phyloP scores from a whole-genome alignment of 2,888 invertebrate genomes.

The Agrotis exclamationis region DNA sequence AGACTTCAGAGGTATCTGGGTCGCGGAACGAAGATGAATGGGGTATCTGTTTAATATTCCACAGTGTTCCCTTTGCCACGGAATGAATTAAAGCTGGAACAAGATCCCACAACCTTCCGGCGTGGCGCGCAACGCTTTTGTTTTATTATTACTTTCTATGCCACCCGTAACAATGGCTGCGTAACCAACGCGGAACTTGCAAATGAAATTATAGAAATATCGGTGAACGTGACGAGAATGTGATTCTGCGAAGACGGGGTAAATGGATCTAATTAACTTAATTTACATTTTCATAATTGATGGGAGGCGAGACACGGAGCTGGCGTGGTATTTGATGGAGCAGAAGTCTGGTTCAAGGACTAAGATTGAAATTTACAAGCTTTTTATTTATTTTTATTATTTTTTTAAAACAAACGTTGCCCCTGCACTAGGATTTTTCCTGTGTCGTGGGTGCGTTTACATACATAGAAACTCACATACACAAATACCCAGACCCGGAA shows the following conservation, averaged over 20 bases:
- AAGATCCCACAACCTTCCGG: conserved; percentile 67
- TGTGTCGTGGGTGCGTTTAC: too few relatives aligned
- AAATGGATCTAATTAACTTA: conserved; percentile 47
- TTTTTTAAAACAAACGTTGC: too few relatives aligned
- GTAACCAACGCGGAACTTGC: conserved; percentile 43
- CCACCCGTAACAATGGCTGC: conserved; percentile 39
- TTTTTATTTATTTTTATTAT: too few relatives aligned
- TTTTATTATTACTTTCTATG: conserved; percentile 62
- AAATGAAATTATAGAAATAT: conserved; percentile 56
- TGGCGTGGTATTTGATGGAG: conserved; percentile 16
- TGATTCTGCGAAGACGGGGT: conserved; percentile 10
- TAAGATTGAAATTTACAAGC: background rate
- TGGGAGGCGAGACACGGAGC: conserved; percentile 2
- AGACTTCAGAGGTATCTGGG: conserved; percentile 71
- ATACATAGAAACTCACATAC: too few relatives aligned
- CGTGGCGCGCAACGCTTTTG: conserved; percentile 50
- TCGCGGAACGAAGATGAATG: conserved; percentile 74
- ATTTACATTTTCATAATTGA: conserved; percentile 46
- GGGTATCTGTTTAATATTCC: conserved; percentile 78
- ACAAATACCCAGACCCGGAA: too few relatives aligned
- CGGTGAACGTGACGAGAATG: conserved; percentile 54
- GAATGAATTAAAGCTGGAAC: conserved; percentile 78
- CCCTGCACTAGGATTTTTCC: too few relatives aligned
- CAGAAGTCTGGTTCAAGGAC: conserved; percentile 2
- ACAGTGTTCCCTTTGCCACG: conserved; percentile 69